Evolutionary conservation across 2,113 vertebrate species (phyloP).

Genomic region (Pterocles gutturalis): DNA sequence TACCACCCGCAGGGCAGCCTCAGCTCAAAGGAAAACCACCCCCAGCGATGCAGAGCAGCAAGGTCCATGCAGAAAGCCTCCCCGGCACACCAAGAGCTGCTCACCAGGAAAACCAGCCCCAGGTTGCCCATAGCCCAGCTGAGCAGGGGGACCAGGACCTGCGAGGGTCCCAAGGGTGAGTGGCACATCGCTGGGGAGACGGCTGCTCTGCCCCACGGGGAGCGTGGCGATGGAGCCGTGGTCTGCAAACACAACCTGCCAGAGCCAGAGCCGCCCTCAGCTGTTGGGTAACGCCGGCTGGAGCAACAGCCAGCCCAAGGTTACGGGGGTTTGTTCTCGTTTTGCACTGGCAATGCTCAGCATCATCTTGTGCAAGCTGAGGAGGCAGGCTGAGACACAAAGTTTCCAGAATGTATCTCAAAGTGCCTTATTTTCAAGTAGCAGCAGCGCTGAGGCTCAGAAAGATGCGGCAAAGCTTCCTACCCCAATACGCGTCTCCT

Average conservation of each 20-base stretch:
- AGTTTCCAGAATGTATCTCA: not conserved
- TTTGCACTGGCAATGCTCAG: not conserved
- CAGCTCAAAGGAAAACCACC: not conserved
- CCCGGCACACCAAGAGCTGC: not conserved
- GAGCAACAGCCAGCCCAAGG: not conserved
- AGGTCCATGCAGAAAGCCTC: fast-evolving
- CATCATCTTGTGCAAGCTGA: not conserved
- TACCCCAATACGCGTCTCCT: fast-evolving
- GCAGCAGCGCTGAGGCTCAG: not conserved
- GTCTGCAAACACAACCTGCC: fast-evolving
- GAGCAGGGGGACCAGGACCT: not conserved
- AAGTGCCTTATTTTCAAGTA: not conserved
- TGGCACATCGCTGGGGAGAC: fast-evolving
- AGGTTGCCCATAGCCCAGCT: not conserved
- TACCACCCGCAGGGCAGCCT: fast-evolving
- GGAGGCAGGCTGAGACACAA: not conserved
- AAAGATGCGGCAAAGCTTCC: not conserved
- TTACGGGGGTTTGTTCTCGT: fast-evolving
- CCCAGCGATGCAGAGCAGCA: fast-evolving
- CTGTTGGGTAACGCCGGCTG: fast-evolving
- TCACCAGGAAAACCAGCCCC: not conserved
- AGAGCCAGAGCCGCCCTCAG: not conserved
- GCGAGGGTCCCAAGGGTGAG: not conserved
- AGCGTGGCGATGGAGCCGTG: fast-evolving
- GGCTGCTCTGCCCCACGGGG: fast-evolving